Evolutionary conservation across 2,113 vertebrate species (phyloP).

Genomic region (Pongo pygmaeus): DNA sequence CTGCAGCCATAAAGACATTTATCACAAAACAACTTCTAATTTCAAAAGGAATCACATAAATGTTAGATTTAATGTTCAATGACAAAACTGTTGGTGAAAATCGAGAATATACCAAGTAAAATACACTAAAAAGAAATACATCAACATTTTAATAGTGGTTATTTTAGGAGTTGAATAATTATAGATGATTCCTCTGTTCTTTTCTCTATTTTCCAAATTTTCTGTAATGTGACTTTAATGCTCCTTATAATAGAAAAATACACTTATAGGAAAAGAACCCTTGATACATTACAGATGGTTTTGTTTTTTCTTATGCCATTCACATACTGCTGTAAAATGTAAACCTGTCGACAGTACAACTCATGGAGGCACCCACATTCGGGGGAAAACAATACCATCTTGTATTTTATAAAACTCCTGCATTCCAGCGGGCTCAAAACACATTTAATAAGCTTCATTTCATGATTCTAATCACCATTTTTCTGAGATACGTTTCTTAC

Average conservation of each 20-base stretch:
- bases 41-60: constrained; percentile 41
- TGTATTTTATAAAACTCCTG: constrained; percentile 13
- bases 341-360: background rate
- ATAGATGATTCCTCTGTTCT: constrained; percentile 53
- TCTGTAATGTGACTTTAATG: constrained; percentile 56
- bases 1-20: constrained; percentile 18
- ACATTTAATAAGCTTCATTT: background rate
- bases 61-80: background rate
- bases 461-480: background rate
- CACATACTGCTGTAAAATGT: constrained; percentile 30
- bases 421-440: background rate
- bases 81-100: background rate
- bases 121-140: background rate
- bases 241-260: constrained; percentile 61
- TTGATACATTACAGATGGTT: constrained; percentile 42
- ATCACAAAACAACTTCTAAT: constrained; percentile 39
- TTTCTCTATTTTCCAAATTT: constrained; percentile 63
- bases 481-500: background rate
- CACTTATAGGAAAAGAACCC: constrained; percentile 37
- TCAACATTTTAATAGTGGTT: constrained; percentile 21
- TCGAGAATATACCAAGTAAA: constrained; percentile 8
- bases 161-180: constrained; percentile 48
- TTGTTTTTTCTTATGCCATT: constrained; percentile 45
- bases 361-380: background rate
- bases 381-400: constrained; percentile 20